These are phyloP conservation scores for Scrobipalpa costella DNA, from an alignment of 2,888 invertebrate species.

Conservation along the genomic window DNA sequence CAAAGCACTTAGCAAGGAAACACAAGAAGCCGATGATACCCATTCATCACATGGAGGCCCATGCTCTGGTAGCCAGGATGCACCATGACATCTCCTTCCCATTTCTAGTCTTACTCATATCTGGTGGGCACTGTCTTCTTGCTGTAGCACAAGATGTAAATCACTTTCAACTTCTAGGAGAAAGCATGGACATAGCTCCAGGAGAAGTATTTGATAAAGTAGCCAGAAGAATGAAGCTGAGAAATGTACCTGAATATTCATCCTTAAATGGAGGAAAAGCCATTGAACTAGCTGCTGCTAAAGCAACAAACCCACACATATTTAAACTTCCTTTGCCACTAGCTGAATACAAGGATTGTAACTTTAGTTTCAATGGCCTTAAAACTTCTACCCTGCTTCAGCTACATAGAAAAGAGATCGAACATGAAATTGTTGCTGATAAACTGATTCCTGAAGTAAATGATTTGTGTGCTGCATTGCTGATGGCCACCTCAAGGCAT, in stretches of 20 bases:
- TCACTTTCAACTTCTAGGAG: constrained; percentile 90
- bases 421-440: constrained; percentile 82
- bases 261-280: constrained; percentile 91
- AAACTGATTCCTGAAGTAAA: constrained; percentile 86
- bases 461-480: constrained; percentile 93
- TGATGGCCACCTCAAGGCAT: constrained; percentile 88
- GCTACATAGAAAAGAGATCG: constrained; percentile 81
- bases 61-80: constrained; percentile 95
- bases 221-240: constrained; percentile 91
- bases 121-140: constrained; percentile 96
- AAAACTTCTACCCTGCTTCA: constrained; percentile 82
- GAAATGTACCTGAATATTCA: constrained; percentile 87
- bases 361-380: constrained; percentile 95
- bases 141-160: constrained; percentile 88
- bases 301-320: constrained; percentile 84
- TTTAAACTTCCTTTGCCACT: constrained; percentile 86
- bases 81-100: constrained; percentile 88
- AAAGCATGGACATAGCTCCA: constrained; percentile 91
- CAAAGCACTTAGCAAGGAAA: constrained; percentile 86
- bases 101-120: constrained; percentile 93
- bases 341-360: constrained; percentile 86
- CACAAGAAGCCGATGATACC: constrained; percentile 93
- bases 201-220: constrained; percentile 97
- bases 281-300: constrained; percentile 89
- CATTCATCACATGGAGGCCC: constrained; percentile 99